Base-by-base conservation (phyloP, 2,797 vertebrate species). In the Tympanoctomys barrerae region DNA sequence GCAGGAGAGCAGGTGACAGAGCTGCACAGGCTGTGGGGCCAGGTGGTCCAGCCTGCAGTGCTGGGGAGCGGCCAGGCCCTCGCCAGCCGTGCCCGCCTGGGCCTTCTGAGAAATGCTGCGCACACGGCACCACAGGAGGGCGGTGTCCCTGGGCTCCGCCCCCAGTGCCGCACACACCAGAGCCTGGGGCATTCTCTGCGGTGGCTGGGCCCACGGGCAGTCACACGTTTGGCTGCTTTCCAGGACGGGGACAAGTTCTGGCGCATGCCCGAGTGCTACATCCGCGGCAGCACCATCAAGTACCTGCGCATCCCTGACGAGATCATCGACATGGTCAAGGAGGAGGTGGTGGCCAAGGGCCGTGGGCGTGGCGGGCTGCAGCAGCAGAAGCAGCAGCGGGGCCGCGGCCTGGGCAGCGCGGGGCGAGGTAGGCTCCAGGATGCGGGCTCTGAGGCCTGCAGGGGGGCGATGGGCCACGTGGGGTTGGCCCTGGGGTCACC, bases 211-310 rank as follows among this genome's bases (percentile, higher is more conserved):
- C 14, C 54, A 16, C n/a, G 24, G 54, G n/a, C 33, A 28, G 10
- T 91, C 4, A 78, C 1, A 0, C 0, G 22, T 0, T 31, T 12
- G 28, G 12, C 73, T n/a, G 28, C 10, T 11, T 33, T 18, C 42
- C 42, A 99, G 99, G 99, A 99, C 6, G 99, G 99, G 93, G 99
- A 99, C 98, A 99, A 99, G 97, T 99, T 99, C 98, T 99, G 99
- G 99, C 99, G 99, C 88, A 99, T 99, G 99, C 99, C 99, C 0
- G 99, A 99, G 98, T 99, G 99, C 97, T 99, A 99, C 97, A 99
- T 99, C 92, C 98, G 99, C 0, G 99, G 99, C 97, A 99, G 99
- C 98, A 99, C 99, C 31, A 99, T 99, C 94, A 99, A 99, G 97
- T 99, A 99, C 98, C 98, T 99, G 96, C 99, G 99, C 33, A 99